phyloP scores from a whole-genome alignment of 2,888 invertebrate species.

The Tuberolachnus salignus region DNA sequence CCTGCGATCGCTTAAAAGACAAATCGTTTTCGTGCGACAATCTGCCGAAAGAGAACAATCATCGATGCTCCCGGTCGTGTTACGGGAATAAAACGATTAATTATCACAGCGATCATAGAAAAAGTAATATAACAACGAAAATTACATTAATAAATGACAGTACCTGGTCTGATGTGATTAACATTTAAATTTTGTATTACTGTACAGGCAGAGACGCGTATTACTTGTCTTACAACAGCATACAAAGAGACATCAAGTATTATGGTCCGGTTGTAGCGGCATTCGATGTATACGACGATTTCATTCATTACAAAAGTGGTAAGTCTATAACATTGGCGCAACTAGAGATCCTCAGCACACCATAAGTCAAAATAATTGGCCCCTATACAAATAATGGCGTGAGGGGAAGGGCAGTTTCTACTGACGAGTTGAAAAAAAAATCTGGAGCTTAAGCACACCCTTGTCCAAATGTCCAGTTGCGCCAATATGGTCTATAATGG shows the following conservation, averaged over 20 bases:
- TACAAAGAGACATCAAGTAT: slow-evolving; percentile 80
- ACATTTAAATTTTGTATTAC: too few relatives aligned
- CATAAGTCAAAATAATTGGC: too few relatives aligned
- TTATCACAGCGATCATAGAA: not conserved
- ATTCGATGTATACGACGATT: slow-evolving; percentile 85
- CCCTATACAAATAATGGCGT: too few relatives aligned
- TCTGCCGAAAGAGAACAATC: not conserved
- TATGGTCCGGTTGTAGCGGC: slow-evolving; percentile 91
- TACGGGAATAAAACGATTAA: not conserved
- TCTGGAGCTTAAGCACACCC: too few relatives aligned
- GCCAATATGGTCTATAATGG: too few relatives aligned
- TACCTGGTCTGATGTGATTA: too few relatives aligned
- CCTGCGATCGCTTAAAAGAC: not conserved
- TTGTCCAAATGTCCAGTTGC: too few relatives aligned
- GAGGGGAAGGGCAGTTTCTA: too few relatives aligned
- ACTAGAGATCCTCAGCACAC: too few relatives aligned
- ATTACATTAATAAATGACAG: too few relatives aligned
- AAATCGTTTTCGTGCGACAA: not conserved
- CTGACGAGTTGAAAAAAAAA: too few relatives aligned
- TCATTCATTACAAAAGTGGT: slow-evolving; percentile 83
- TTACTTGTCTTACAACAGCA: slow-evolving; percentile 65
- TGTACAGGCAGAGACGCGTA: slow-evolving; percentile 2
- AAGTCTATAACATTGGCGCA: too few relatives aligned
- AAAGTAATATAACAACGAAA: not conserved
- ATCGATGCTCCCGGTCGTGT: not conserved